Evolutionary conservation across 2,797 vertebrate genomes (phyloP).

Genomic region (Phrynocephalus vlangalii): DNA sequence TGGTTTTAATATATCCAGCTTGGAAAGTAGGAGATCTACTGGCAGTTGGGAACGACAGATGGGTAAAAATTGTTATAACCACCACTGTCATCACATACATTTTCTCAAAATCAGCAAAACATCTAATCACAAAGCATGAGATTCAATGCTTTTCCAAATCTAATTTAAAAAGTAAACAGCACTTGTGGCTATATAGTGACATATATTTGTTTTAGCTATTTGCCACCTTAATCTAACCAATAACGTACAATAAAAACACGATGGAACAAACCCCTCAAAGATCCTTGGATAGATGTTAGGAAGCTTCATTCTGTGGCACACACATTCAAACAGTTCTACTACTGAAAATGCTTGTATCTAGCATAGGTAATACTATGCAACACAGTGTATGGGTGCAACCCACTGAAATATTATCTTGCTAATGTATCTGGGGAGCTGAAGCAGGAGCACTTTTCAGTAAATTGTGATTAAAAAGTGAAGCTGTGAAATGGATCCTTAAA

Average conservation of each 20-base stretch:
- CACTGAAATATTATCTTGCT: neutral
- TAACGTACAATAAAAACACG: slow-evolving; percentile 49
- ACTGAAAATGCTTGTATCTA: accelerated
- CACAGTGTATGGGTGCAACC: neutral
- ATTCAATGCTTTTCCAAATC: neutral
- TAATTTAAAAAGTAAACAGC: slow-evolving; percentile 45
- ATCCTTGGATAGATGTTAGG: slow-evolving; percentile 20
- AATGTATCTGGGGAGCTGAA: neutral
- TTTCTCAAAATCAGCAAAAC: slow-evolving; percentile 52
- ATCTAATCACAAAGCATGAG: slow-evolving; percentile 15
- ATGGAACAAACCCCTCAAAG: slow-evolving; percentile 4
- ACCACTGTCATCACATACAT: neutral
- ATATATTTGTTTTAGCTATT: slow-evolving; percentile 38
- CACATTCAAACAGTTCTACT: neutral
- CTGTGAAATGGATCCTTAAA: accelerated
- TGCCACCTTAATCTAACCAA: slow-evolving; percentile 48
- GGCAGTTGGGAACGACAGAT: neutral
- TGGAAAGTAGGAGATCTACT: neutral
- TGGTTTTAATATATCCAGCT: slow-evolving; percentile 15
- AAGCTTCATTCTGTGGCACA: neutral
- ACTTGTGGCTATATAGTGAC: slow-evolving; percentile 24
- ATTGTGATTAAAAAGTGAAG: neutral
- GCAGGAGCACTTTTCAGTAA: neutral
- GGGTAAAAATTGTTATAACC: neutral
- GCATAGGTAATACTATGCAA: neutral